Evolutionary conservation across 2,113 vertebrate species (phyloP).

Genomic region (Semnornis frantzii): DNA sequence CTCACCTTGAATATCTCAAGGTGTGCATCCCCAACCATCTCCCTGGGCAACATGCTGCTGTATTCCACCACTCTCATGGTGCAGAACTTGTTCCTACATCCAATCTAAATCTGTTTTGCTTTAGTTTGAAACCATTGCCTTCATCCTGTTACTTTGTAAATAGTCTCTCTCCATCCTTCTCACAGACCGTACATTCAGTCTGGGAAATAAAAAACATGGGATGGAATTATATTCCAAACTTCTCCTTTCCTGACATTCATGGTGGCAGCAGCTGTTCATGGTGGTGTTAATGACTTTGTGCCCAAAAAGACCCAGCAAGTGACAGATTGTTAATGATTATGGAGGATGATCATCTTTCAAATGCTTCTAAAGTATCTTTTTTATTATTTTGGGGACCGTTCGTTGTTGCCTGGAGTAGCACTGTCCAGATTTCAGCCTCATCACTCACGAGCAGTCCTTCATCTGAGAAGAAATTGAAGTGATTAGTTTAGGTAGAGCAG

Average conservation of each 20-base stretch:
- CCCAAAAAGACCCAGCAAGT: background rate
- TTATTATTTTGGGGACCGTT: background rate
- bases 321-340: constrained; percentile 44
- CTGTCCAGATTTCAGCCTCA: background rate
- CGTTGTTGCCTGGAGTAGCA: background rate
- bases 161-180: too few relatives aligned
- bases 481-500: background rate
- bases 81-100: too few relatives aligned
- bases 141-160: too few relatives aligned
- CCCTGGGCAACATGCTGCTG: too few relatives aligned
- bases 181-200: background rate
- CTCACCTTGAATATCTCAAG: too few relatives aligned
- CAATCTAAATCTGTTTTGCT: too few relatives aligned
- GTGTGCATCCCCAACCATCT: too few relatives aligned
- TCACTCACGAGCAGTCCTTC: background rate
- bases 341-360: constrained; percentile 15
- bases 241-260: background rate
- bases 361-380: constrained; percentile 6
- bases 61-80: too few relatives aligned
- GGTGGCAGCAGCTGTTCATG: constrained; percentile 3
- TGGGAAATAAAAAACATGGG: background rate
- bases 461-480: background rate
- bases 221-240: constrained; percentile 1
- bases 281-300: constrained; percentile 22
- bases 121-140: too few relatives aligned